Base-by-base conservation (phyloP, 2,888 invertebrate genomes). In the Mimachlamys varia region DNA sequence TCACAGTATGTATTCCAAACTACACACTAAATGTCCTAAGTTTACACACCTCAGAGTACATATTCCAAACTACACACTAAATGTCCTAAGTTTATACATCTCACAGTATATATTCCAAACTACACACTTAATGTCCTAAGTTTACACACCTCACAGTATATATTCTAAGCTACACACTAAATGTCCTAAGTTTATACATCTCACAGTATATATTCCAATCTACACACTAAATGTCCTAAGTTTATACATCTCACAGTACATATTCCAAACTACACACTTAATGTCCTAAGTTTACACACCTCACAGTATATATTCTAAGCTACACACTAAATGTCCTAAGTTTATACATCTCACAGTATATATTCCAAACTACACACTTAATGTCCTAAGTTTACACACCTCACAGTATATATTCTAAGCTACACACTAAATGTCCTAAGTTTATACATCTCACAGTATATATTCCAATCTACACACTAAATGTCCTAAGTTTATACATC, bases 41-140 rank as follows among this genome's bases (percentile, higher is more conserved):
- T 3, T 44, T 7, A 44, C 44, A 44, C 44, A 97, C 96, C 97
- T 97, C 94, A 97, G 97, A 95, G 97, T 96, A 94, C 95, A 95
- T 94, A 88, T 44, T 44, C 7, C 44, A 44, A 44, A 7, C 44
- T 5, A 5, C 44, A 44, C 44, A 44, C 44, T 44, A 44, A 44
- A 44, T 44, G 44, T 44, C 44, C 3, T 5, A 44, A 44, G 4
- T 3, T 44, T 7, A 44, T 7, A 44, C 44, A 97, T 96, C 97
- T 97, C 94, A 97, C 97, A 95, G 97, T 96, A 94, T 95, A 95
- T 94, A 88, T 44, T 44, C 7, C 44, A 44, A 44, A 7, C 44
- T 5, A 5, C 44, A 44, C 44, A 44, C 44, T 44, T 5, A 44
- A 44, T 44, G 44, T 44, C 44, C 3, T 5, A 44, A 44, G 4